A percentile compares a stretch with the other conserved stretches of the same genome.
Evolutionary conservation across 2,888 invertebrate genomes (phyloP).

Genomic region (Tyria jacobaeae): DNA sequence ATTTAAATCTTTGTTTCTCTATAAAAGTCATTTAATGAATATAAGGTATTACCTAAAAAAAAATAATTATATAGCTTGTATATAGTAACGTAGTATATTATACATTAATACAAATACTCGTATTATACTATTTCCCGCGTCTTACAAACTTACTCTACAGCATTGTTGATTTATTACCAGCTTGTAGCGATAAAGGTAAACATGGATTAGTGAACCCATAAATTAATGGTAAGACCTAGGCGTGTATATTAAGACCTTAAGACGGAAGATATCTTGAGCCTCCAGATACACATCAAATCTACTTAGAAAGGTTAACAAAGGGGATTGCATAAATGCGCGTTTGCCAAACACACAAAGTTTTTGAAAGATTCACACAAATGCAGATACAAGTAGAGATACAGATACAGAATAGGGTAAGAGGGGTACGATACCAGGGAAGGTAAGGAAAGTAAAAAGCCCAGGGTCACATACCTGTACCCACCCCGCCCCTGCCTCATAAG

Average conservation of each 20-base stretch:
- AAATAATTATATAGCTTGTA: too few relatives aligned
- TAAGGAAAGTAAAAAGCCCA: too few relatives aligned
- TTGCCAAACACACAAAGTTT: too few relatives aligned
- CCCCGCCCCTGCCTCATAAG: too few relatives aligned
- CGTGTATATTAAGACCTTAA: slow-evolving; percentile 26
- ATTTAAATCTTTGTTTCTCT: too few relatives aligned
- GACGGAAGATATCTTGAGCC: slow-evolving; percentile 30
- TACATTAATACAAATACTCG: neutral
- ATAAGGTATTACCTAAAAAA: too few relatives aligned
- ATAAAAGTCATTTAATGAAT: too few relatives aligned
- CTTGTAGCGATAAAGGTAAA: slow-evolving; percentile 33
- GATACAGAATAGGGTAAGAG: too few relatives aligned
- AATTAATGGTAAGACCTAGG: slow-evolving; percentile 33
- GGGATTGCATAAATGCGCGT: neutral
- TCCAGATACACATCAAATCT: slow-evolving; percentile 23
- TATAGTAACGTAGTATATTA: neutral
- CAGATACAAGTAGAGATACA: too few relatives aligned
- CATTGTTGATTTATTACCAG: slow-evolving; percentile 39
- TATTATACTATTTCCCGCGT: neutral
- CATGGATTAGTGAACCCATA: slow-evolving; percentile 37
- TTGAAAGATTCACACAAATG: too few relatives aligned
- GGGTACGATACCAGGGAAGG: too few relatives aligned
- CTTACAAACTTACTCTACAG: slow-evolving; percentile 9
- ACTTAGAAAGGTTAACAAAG: slow-evolving; percentile 31
- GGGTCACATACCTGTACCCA: too few relatives aligned